phyloP scores from a whole-genome alignment of 2,888 invertebrate species.

The Sialis lutaria region DNA sequence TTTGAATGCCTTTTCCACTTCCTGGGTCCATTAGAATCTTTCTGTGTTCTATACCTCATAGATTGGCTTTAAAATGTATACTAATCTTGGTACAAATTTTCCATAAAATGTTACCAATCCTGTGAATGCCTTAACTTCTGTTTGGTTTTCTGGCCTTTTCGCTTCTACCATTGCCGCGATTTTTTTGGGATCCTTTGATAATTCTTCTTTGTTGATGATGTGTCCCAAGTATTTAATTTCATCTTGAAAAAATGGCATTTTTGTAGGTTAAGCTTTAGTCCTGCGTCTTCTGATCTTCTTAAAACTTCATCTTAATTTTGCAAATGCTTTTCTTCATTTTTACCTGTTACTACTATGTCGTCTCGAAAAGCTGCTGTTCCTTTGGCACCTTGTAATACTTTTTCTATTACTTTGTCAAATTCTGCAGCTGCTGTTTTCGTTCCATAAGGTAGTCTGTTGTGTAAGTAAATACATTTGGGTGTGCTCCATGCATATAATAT shows the following conservation, averaged over 20 bases:
- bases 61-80: constrained; percentile 4
- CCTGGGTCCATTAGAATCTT: too few relatives aligned
- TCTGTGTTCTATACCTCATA: constrained; percentile 3
- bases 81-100: constrained; percentile 5
- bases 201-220: constrained; percentile 11
- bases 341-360: constrained; percentile 14
- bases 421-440: constrained; percentile 20
- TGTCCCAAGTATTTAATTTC: constrained; percentile 15
- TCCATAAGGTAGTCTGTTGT: constrained; percentile 20
- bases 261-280: constrained; percentile 12
- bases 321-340: constrained; percentile 10
- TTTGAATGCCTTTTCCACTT: too few relatives aligned
- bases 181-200: constrained; percentile 6
- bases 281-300: constrained; percentile 9
- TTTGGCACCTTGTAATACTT: constrained; percentile 9
- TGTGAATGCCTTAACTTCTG: constrained; percentile 5
- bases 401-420: constrained; percentile 18
- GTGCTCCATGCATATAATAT: constrained; percentile 11
- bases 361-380: constrained; percentile 10
- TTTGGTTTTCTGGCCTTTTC: constrained; percentile 3
- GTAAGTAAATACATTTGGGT: constrained; percentile 15
- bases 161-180: constrained; percentile 6
- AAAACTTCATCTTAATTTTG: constrained; percentile 11
- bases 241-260: constrained; percentile 16
- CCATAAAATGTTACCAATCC: constrained; percentile 8